Evolutionary conservation across 1,140 invertebrate species (phyloP).

Genomic region (Phymastichus coffea): DNA sequence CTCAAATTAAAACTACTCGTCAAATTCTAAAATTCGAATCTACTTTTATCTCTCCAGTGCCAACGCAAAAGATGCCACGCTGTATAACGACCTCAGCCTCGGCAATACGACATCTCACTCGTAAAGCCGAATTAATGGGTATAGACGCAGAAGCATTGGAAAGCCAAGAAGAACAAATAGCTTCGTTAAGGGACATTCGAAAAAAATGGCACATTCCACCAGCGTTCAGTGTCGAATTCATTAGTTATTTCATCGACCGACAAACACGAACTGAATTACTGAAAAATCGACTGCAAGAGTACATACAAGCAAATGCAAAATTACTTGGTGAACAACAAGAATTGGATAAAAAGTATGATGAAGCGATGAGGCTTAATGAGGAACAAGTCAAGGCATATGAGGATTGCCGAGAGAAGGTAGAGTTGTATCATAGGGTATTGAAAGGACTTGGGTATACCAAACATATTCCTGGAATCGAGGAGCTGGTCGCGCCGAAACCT

Average conservation of each 20-base stretch:
- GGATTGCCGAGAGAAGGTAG: slow-evolving; percentile 62
- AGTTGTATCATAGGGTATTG: slow-evolving; percentile 48
- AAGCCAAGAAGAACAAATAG: slow-evolving; percentile 76
- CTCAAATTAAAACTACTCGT: background rate
- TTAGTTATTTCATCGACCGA: slow-evolving; percentile 89
- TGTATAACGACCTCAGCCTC: slow-evolving; percentile 87
- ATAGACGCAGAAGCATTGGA: slow-evolving; percentile 77
- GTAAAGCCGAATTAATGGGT: slow-evolving; percentile 89
- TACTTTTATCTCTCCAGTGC: slow-evolving; percentile 62
- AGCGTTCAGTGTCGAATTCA: slow-evolving; percentile 90
- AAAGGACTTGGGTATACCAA: slow-evolving; percentile 45
- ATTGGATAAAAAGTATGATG: slow-evolving; percentile 75
- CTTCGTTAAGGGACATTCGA: slow-evolving; percentile 77
- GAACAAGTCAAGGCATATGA: slow-evolving; percentile 52
- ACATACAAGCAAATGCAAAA: slow-evolving; percentile 73
- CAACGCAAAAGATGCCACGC: slow-evolving; percentile 91
- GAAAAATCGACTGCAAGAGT: slow-evolving; percentile 72
- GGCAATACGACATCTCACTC: slow-evolving; percentile 77
- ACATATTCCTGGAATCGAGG: slow-evolving; percentile 41
- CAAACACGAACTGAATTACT: slow-evolving; percentile 76
- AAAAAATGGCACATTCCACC: slow-evolving; percentile 94
- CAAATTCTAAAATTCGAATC: background rate
- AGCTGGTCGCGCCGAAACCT: slow-evolving; percentile 47
- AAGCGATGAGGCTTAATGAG: slow-evolving; percentile 61
- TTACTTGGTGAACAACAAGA: slow-evolving; percentile 71